Percentiles rank a stretch among this genome's conserved stretches.
These are phyloP conservation scores for Bungarus multicinctus DNA, from an alignment of 2,113 vertebrate genomes.

Conservation along the genomic window DNA sequence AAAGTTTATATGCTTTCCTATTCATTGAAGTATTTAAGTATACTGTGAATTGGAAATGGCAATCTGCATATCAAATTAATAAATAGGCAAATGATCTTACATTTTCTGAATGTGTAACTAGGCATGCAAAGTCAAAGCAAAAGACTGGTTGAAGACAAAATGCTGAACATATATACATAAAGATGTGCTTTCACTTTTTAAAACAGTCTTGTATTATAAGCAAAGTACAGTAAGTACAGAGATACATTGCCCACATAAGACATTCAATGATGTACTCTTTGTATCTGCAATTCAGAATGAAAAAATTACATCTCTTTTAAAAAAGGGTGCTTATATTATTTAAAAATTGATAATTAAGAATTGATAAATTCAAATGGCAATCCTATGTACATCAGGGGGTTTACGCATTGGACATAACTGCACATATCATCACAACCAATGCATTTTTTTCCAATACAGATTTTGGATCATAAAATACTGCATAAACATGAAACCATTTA, in stretches of 20 bases:
- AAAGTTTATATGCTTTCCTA: conserved; percentile 27
- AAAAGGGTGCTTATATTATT: background rate
- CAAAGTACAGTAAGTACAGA: background rate
- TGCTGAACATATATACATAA: background rate
- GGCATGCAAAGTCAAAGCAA: background rate
- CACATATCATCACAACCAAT: background rate
- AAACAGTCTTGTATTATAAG: background rate
- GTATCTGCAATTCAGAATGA: background rate
- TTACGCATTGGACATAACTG: background rate
- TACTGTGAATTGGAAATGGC: conserved; percentile 1
- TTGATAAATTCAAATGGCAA: background rate
- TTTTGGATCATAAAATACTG: background rate
- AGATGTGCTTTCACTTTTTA: background rate
- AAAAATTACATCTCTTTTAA: background rate
- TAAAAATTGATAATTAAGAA: background rate
- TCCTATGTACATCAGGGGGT: background rate
- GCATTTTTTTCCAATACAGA: background rate
- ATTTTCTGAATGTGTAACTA: background rate
- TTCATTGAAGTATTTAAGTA: background rate
- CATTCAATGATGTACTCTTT: background rate
- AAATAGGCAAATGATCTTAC: background rate
- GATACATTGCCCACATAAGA: background rate
- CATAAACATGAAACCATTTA: background rate
- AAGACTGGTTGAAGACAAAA: background rate
- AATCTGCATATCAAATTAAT: conserved; percentile 26